Evolutionary conservation across 2,888 invertebrate species (phyloP), one percentile per base, ranked within the genome.

Genomic region (Andrena camellia): DNA sequence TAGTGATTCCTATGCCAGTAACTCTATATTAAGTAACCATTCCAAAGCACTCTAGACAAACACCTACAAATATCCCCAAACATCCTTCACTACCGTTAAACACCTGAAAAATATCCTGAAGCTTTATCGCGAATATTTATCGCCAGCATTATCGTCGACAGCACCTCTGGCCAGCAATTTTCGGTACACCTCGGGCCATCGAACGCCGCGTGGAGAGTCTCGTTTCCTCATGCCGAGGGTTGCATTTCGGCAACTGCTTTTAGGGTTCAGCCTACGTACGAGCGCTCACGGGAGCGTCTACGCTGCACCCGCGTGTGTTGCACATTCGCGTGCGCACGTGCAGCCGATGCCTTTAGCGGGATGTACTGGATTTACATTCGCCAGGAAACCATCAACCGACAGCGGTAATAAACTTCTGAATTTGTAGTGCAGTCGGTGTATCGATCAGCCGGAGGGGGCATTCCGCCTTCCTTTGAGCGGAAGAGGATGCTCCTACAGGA

Each of bases 351-450:
- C 54, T 66, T 59, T 17, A 35, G 35, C 74, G 20, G 42, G 59
- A 60, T n/a, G n/a, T 59, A 33, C 29, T 20, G 33, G 57, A 85
- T 78, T 78, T 72, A 29, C 80, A 74, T 76, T 78, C 31, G 29
- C n/a, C 68, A 20, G 48, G 75, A 74, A 78, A 78, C 74, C 67
- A 80, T 80, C 60, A 59, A n/a, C 54, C 64, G 59, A 57, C 64
- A 17, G n/a, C 23, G 71, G 76, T 78, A 76, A 86, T 88, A 81
- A 88, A 88, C 75, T 81, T 80, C 60, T 62, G 62, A 71, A 84
- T 88, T 88, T 84, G 79, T 72, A 76, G 68, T 5, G 10, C 31
- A 20, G 20, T 8, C 33, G 54, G n/a, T n/a, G 52, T 70, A 81
- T 70, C 74, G 68, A 81, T 70, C 73, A 66, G 33, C 48, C 8